phyloP scores from a whole-genome alignment of 64 coral and sea anemone genomes.

The Stichodactyla helianthus region DNA sequence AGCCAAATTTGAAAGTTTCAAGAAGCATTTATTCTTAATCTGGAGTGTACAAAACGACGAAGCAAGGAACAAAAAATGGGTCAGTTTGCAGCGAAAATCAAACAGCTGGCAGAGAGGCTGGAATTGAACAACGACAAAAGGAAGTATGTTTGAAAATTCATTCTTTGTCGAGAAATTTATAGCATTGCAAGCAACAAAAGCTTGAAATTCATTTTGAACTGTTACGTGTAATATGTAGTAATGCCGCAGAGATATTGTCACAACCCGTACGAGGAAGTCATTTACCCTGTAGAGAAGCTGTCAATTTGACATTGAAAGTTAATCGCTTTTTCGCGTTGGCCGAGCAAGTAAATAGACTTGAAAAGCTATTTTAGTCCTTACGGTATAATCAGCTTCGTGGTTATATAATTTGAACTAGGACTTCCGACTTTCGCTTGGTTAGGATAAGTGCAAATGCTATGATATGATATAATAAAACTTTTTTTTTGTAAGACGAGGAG shows the following conservation, averaged over 20 bases:
- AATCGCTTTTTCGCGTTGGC: background rate
- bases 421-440: too few relatives aligned
- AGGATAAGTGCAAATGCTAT: too few relatives aligned
- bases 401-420: too few relatives aligned
- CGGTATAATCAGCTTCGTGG: too few relatives aligned
- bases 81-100: background rate
- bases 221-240: background rate
- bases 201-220: background rate
- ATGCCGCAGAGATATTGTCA: too few relatives aligned
- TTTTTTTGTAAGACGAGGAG: too few relatives aligned
- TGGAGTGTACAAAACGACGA: background rate
- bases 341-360: background rate
- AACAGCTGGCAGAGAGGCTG: slow-evolving; percentile 9
- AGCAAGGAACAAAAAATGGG: background rate
- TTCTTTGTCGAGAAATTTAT: background rate
- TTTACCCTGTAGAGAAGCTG: too few relatives aligned
- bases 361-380: background rate
- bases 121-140: background rate
- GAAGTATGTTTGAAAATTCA: background rate
- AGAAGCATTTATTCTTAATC: background rate
- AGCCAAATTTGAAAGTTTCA: background rate
- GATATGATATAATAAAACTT: too few relatives aligned
- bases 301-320: background rate
- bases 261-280: too few relatives aligned
- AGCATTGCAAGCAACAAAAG: background rate